Evolutionary conservation across 2,113 vertebrate genomes (phyloP).

Genomic region (Thomomys bottae): DNA sequence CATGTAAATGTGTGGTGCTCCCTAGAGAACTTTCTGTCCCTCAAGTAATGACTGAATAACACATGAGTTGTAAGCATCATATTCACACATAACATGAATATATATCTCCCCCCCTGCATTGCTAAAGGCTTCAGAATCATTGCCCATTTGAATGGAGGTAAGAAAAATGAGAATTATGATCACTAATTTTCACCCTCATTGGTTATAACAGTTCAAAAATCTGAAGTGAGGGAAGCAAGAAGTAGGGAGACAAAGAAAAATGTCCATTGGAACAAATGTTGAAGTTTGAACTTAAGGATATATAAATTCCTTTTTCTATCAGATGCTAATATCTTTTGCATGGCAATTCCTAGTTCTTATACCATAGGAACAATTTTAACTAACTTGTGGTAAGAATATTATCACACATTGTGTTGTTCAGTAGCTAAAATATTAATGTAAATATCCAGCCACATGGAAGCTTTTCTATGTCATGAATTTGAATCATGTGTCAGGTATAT

Average conservation of each 20-base stretch:
- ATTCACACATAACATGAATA: conserved; percentile 65
- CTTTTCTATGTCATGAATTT: not conserved
- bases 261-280: not conserved
- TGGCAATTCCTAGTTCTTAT: not conserved
- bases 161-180: conserved; percentile 53
- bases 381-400: not conserved
- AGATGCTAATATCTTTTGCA: not conserved
- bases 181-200: conserved; percentile 54
- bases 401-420: not conserved
- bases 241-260: not conserved
- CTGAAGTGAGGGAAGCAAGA: not conserved
- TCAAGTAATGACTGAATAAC: conserved; percentile 66
- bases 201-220: conserved; percentile 21
- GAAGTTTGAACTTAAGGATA: not conserved
- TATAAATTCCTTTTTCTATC: conserved; percentile 21
- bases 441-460: not conserved
- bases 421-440: not conserved
- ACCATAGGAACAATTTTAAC: not conserved
- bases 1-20: conserved; percentile 65
- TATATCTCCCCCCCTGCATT: not conserved
- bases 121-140: not conserved
- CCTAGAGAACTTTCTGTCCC: conserved; percentile 67
- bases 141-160: conserved; percentile 36
- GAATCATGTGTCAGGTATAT: not conserved
- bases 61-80: conserved; percentile 70